A percentile compares a stretch with the other conserved stretches of the same genome.
Conservation (phyloP, 2,888 invertebrate genomes). For the Himalopsyche japonica region DNA sequence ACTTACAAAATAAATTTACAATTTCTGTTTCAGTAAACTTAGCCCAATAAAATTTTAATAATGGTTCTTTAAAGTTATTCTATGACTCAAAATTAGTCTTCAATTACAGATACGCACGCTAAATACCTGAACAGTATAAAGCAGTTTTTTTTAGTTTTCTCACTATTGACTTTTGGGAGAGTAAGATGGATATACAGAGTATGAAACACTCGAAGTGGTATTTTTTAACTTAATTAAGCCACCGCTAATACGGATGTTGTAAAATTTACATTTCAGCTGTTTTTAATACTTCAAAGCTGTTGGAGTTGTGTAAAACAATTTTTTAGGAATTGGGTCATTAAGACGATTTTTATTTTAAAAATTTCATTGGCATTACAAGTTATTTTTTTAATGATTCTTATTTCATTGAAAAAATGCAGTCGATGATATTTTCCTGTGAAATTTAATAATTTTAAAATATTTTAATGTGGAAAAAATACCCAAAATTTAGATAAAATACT, state of each 20-base stretch:
- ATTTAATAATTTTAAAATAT: too few relatives aligned
- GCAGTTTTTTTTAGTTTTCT: neutral
- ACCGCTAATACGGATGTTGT: neutral
- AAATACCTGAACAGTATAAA: neutral
- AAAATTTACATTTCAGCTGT: constrained; percentile 4
- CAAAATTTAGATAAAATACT: too few relatives aligned
- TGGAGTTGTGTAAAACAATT: neutral
- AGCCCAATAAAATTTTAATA: too few relatives aligned
- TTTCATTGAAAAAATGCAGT: too few relatives aligned
- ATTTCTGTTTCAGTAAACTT: too few relatives aligned
- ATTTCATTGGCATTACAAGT: too few relatives aligned
- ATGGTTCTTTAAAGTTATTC: too few relatives aligned
- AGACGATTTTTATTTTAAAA: too few relatives aligned
- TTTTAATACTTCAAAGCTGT: neutral
- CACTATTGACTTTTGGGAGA: neutral
- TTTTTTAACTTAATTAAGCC: neutral
- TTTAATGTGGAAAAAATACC: too few relatives aligned
- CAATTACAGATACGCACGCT: neutral
- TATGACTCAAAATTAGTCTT: neutral
- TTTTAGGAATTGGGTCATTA: neutral
- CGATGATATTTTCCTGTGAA: too few relatives aligned
- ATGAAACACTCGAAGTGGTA: neutral
- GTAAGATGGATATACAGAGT: neutral
- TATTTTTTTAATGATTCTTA: too few relatives aligned
- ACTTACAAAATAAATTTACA: too few relatives aligned